phyloP scores from a whole-genome alignment of 1,140 invertebrate species.

The Vanessa atalanta region DNA sequence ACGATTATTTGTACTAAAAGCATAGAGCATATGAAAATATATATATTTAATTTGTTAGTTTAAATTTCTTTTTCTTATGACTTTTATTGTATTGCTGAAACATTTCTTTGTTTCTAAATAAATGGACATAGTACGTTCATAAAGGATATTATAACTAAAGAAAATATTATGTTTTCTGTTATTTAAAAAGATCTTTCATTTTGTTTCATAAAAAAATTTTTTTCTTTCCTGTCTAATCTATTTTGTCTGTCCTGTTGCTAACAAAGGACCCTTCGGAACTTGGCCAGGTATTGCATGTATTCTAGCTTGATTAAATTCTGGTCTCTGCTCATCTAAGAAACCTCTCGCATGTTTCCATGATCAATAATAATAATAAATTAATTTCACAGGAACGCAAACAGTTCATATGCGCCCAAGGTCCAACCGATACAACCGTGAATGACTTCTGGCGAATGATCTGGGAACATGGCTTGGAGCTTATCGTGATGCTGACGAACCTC shows the following conservation, averaged over 20 bases:
- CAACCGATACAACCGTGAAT: conserved; percentile 94
- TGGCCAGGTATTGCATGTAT: conserved; percentile 66
- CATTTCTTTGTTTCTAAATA: too few relatives aligned
- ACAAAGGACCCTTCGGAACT: conserved; percentile 70
- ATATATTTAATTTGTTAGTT: too few relatives aligned
- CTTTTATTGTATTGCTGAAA: too few relatives aligned
- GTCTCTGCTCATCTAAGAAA: neutral
- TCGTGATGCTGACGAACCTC: conserved; percentile 96
- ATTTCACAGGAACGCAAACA: conserved; percentile 88
- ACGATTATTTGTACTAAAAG: too few relatives aligned
- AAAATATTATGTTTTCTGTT: neutral
- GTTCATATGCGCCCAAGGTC: conserved; percentile 96
- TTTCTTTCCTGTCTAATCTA: neutral
- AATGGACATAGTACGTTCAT: too few relatives aligned
- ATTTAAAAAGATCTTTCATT: neutral
- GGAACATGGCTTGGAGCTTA: conserved; percentile 95
- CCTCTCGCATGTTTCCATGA: neutral
- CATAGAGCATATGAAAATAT: too few relatives aligned
- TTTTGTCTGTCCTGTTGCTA: conserved; percentile 49
- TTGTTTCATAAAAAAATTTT: neutral
- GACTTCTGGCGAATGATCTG: conserved; percentile 99
- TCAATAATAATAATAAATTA: neutral
- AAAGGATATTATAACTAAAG: neutral
- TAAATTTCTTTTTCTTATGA: too few relatives aligned
- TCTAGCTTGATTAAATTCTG: neutral